Evolutionary conservation across 2,797 vertebrate species (phyloP), one percentile per base, ranked within the genome.

Genomic region (Lepilemur ruficaudatus): DNA sequence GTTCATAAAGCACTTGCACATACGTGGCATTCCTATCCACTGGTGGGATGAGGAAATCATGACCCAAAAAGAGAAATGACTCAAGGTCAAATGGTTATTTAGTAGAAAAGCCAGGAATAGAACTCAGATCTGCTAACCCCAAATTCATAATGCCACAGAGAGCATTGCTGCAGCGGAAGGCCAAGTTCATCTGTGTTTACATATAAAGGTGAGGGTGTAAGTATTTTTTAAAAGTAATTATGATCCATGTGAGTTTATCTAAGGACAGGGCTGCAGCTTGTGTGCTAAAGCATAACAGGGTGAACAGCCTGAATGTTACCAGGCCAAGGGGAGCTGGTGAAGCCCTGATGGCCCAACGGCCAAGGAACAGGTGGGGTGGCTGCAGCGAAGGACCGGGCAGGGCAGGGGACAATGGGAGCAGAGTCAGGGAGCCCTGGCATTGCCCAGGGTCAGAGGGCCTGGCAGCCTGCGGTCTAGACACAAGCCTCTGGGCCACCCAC

Each of bases 181-280:
- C 55, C 52, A 76, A 15, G 48, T 25, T 84, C 67, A 55, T 91
- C 82, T 59, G 57, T 59, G 69, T 22, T 79, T 80, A 43, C n/a
- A 20, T 7, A 75, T 14, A 61, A 91, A 95, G 72, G 52, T 35
- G 14, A 89, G 52, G 17, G 65, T 75, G 15, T 25, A 50, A 70
- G 25, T 59, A 59, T 75, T 78, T 91, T 78, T 17, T 32, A 79
- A 96, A 96, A 93, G 52, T 48, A n/a, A 55, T n/a, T 18, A 35
- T 18, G 18, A 43, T 72, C 35, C 69, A 79, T 3, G 2, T 32
- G 52, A 46, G 17, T 57, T 81, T 75, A 90, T 41, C 38, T 63
- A 35, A 93, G 90, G 85, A 52, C 20, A 67, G 41, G 81, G 30
- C n/a, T 15, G 4, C 25, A 30, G 61, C 73, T 57, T 61, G 35